Conservation (phyloP, 2,113 vertebrate genomes). For the Rhea pennata region DNA sequence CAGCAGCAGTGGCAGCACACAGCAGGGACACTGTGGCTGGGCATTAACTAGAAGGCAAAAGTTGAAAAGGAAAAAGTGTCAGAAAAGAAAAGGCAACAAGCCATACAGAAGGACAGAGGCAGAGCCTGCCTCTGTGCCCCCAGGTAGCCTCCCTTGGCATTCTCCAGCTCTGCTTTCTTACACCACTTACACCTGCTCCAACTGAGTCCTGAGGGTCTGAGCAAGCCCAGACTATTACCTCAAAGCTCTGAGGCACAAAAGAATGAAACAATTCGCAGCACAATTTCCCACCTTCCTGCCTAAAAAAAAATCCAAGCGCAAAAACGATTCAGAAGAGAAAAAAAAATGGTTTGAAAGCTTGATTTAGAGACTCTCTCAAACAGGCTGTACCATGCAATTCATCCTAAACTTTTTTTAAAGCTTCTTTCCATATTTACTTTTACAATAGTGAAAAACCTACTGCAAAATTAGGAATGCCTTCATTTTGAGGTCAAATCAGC, state of each 20-base stretch:
- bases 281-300: neutral
- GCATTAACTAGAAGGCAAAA: constrained; percentile 81
- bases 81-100: neutral
- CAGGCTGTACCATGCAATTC: neutral
- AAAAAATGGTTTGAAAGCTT: neutral
- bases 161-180: neutral
- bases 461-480: neutral
- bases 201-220: neutral
- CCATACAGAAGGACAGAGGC: neutral
- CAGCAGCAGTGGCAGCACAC: constrained; percentile 56
- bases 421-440: neutral
- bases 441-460: neutral
- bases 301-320: neutral
- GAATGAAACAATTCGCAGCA: neutral
- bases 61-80: neutral
- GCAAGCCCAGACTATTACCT: neutral
- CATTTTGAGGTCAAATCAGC: neutral
- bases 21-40: constrained; percentile 76
- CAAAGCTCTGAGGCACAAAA: neutral
- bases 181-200: neutral
- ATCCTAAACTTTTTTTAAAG: neutral
- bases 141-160: fast-evolving
- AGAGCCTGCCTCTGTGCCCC: neutral
- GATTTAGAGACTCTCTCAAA: neutral
- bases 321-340: neutral